Evolutionary conservation across 1,140 invertebrate species (phyloP).

Genomic region (Bombus haemorrhoidalis): DNA sequence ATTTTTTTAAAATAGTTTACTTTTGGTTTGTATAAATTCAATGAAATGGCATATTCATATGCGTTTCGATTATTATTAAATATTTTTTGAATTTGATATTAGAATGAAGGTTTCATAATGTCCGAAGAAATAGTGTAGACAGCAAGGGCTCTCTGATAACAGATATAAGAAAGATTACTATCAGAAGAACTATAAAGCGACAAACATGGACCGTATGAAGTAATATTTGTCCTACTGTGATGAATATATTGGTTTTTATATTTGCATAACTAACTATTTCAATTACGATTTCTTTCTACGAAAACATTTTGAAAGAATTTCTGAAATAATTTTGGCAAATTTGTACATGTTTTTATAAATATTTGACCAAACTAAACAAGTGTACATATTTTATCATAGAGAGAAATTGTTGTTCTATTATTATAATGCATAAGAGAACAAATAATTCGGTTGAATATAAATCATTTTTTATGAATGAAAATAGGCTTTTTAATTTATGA

Average conservation of each 20-base stretch:
- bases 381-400: too few species aligned
- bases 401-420: too few species aligned
- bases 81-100: neutral
- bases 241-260: neutral
- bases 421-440: too few species aligned
- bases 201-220: neutral
- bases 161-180: neutral
- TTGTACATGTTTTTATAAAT: too few species aligned
- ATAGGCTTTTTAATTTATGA: neutral
- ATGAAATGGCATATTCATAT: too few species aligned
- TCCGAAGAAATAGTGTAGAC: neutral
- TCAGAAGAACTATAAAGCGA: neutral
- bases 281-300: neutral
- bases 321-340: neutral
- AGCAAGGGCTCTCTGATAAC: neutral
- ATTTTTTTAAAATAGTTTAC: neutral
- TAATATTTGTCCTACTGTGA: neutral
- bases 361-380: too few species aligned
- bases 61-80: neutral
- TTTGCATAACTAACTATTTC: neutral
- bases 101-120: neutral
- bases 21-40: neutral
- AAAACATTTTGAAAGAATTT: neutral
- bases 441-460: neutral
- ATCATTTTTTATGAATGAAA: neutral